Evolutionary conservation across 1,140 invertebrate genomes (phyloP), one percentile per base, ranked within the genome.

Genomic region (Cecropterus lyciades): DNA sequence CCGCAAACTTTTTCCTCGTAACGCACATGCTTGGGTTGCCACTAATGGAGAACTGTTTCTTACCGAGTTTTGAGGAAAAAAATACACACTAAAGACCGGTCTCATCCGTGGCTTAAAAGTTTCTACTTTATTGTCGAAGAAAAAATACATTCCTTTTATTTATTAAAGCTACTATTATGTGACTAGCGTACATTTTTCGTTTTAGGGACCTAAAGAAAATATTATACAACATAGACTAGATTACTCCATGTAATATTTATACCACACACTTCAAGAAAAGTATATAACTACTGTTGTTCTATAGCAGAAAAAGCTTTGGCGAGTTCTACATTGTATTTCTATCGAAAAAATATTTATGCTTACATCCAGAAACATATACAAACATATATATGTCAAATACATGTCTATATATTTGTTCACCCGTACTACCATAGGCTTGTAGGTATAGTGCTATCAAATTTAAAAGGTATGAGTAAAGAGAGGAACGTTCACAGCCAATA

Each of bases 1-100:
- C 75, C 59, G 65, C 56, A 71, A 86, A 85, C 79, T 87, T 86
- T 89, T 83, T 80, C 77, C 79, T 75, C 70, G 78, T 76, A 82
- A 82, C 83, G 80, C 82, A 86, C 82, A 86, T 77, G 82, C 72
- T 78, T 76, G 80, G 80, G 60, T 82, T 68, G 73, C 76, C 83
- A 75, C 82, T 89, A 87, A 89, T 87, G 86, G 83, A 73, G 74
- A 75, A 81, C 75, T 72, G 80, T 71, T 75, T 80, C 79, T 78
- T 79, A 70, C 72, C 5, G 78, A 88, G 67, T 85, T 82, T 82
- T 66, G 49, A 69, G 64, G 73, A 81, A 74, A 77, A 70, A 72
- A 67, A 68, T 33, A 24, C 53, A 68, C 64, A 65, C 69, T 81
- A 77, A 83, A 85, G 70, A 79, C 70, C 73, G 33, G 51, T 70